Conservation (phyloP, 2,113 vertebrate genomes). For the Poecilia latipinna region DNA sequence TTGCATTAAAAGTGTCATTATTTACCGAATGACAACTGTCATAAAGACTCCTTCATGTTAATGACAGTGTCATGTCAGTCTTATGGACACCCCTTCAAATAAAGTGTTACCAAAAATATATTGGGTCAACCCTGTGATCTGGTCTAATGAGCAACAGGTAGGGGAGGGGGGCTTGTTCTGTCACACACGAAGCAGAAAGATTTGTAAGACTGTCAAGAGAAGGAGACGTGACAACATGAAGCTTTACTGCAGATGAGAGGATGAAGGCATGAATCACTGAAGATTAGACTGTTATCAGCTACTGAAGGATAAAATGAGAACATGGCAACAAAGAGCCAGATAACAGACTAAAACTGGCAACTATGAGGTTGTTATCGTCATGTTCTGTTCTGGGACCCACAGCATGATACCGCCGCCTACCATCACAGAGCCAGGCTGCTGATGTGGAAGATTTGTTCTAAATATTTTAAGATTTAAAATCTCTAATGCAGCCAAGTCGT, state of each 20-base stretch:
- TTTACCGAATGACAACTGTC: too few relatives aligned
- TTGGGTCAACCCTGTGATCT: constrained; percentile 71
- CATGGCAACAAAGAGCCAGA: constrained; percentile 54
- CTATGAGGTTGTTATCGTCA: too few relatives aligned
- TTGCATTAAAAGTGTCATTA: too few relatives aligned
- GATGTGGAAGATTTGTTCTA: too few relatives aligned
- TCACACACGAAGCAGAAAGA: constrained; percentile 61
- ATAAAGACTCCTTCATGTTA: too few relatives aligned
- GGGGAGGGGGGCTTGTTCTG: constrained; percentile 6
- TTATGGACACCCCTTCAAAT: too few relatives aligned
- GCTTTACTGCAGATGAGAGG: constrained; percentile 70
- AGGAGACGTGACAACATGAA: constrained; percentile 62
- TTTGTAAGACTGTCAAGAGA: constrained; percentile 41
- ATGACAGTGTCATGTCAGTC: too few relatives aligned
- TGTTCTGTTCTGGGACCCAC: too few relatives aligned
- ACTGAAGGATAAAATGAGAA: constrained; percentile 64
- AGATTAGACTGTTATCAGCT: constrained; percentile 60
- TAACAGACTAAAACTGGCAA: not conserved
- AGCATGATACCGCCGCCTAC: too few relatives aligned
- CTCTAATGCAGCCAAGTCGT: not conserved
- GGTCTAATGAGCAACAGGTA: constrained; percentile 42
- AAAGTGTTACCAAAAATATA: not conserved
- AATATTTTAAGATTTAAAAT: not conserved
- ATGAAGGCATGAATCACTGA: constrained; percentile 51
- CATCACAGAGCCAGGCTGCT: too few relatives aligned